These are phyloP conservation scores for Pristionchus exspectatus DNA, from an alignment of 2,888 invertebrate genomes.

Conservation along the genomic window DNA sequence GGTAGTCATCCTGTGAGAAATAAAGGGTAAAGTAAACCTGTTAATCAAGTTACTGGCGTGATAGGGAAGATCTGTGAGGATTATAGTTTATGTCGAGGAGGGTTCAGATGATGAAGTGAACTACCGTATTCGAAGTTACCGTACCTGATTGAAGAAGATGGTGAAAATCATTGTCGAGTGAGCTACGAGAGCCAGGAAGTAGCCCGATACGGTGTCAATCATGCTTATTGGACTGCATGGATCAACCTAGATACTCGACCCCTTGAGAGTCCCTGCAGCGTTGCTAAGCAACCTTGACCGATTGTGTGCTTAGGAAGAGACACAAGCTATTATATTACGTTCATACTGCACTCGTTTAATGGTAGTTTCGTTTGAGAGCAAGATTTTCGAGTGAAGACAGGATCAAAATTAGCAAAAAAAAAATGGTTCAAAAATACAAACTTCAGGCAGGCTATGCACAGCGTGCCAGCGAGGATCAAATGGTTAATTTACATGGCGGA, in stretches of 20 bases:
- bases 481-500: too few species aligned
- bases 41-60: neutral
- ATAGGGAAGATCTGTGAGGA: too few species aligned
- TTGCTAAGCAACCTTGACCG: constrained; percentile 28
- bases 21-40: too few species aligned
- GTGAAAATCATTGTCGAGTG: constrained; percentile 86
- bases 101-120: neutral
- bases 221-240: neutral
- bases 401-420: too few species aligned
- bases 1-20: constrained; percentile 60
- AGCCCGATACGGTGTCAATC: constrained; percentile 82
- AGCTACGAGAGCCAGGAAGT: constrained; percentile 86
- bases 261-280: neutral
- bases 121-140: constrained; percentile 61
- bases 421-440: too few species aligned
- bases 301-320: neutral
- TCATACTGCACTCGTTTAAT: too few species aligned
- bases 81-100: too few species aligned
- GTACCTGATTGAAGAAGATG: constrained; percentile 85
- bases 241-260: neutral
- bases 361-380: too few species aligned
- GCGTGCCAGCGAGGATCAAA: too few species aligned
- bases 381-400: too few species aligned
- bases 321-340: neutral
- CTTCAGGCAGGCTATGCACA: too few species aligned